A percentile compares a stretch with the other conserved stretches of the same genome.
These are phyloP conservation scores for Zoanthus sansibaricus DNA, from an alignment of 92 coral and sea anemone species.

Conservation along the genomic window DNA sequence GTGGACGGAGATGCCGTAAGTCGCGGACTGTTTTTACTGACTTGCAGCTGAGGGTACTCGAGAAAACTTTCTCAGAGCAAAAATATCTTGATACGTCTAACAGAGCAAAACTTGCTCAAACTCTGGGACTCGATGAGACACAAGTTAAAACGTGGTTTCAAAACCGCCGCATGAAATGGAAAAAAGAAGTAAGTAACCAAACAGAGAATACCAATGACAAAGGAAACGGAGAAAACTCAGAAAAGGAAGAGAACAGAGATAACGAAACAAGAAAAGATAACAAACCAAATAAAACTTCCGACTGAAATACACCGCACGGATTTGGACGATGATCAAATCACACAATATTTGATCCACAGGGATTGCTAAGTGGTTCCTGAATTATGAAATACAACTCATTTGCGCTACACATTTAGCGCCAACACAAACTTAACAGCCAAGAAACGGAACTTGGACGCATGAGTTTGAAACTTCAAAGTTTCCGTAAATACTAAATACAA, in stretches of 20 bases:
- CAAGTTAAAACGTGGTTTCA: slow-evolving; percentile 99
- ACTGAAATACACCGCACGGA: neutral
- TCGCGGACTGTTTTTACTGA: slow-evolving; percentile 99
- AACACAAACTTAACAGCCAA: neutral
- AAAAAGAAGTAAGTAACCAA: slow-evolving; percentile 73
- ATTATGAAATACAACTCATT: slow-evolving; percentile 11
- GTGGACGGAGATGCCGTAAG: slow-evolving; percentile 96
- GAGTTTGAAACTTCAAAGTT: slow-evolving; percentile 35
- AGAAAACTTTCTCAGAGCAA: slow-evolving; percentile 96
- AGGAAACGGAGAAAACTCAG: neutral
- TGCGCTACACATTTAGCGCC: slow-evolving; percentile 9
- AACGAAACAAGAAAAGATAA: slow-evolving; percentile 31
- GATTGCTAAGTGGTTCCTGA: slow-evolving; percentile 4
- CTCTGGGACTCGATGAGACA: slow-evolving; percentile 93
- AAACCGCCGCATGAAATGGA: slow-evolving; percentile 98
- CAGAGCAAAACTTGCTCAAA: slow-evolving; percentile 93
- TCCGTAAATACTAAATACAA: slow-evolving; percentile 21
- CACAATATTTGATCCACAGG: slow-evolving; percentile 7
- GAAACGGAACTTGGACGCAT: neutral
- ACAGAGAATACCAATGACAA: slow-evolving; percentile 35
- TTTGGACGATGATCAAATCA: neutral
- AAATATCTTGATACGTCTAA: slow-evolving; percentile 95
- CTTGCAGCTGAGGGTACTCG: slow-evolving; percentile 91
- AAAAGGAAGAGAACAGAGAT: slow-evolving; percentile 14
- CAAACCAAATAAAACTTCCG: neutral